Percentiles rank a stretch among this genome's conserved stretches.
Evolutionary conservation across 1,140 invertebrate species (phyloP).

Genomic region (Drosophila mojavensis): DNA sequence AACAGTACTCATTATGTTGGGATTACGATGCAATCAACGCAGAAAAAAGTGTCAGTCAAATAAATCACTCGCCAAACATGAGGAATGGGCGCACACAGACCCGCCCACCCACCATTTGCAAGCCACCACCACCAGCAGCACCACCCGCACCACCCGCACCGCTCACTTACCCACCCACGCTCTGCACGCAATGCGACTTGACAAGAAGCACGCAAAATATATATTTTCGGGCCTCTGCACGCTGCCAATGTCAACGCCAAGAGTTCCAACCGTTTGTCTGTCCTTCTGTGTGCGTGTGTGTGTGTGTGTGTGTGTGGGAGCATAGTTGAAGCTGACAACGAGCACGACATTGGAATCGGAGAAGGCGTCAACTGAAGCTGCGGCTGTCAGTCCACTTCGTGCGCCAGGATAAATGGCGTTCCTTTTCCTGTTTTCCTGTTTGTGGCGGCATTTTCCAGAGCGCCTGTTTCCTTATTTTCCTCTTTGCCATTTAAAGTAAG

Average conservation of each 20-base stretch:
- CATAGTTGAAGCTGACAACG: constrained; percentile 76
- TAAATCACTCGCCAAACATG: constrained; percentile 81
- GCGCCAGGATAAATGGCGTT: constrained; percentile 49
- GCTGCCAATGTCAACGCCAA: constrained; percentile 74
- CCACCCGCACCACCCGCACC: too few species aligned
- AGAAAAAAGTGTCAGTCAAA: constrained; percentile 83
- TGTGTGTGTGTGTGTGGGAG: constrained; percentile 40
- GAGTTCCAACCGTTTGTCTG: constrained; percentile 37
- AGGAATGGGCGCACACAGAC: constrained; percentile 44
- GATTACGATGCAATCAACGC: constrained; percentile 84
- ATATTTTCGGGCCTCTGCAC: constrained; percentile 61
- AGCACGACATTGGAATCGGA: constrained; percentile 44
- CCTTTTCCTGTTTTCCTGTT: constrained; percentile 9
- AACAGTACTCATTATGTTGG: constrained; percentile 83
- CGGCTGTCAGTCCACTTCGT: constrained; percentile 61
- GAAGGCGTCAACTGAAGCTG: constrained; percentile 46
- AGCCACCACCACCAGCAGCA: too few species aligned
- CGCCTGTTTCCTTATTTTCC: not conserved
- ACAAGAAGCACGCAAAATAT: constrained; percentile 48
- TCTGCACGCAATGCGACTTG: constrained; percentile 40
- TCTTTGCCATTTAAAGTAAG: constrained; percentile 28
- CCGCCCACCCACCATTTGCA: not conserved
- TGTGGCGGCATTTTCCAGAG: constrained; percentile 4
- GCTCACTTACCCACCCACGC: not conserved
- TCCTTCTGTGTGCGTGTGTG: constrained; percentile 1